Conservation (phyloP, 2,888 invertebrate species). For the Sesia bembeciformis region DNA sequence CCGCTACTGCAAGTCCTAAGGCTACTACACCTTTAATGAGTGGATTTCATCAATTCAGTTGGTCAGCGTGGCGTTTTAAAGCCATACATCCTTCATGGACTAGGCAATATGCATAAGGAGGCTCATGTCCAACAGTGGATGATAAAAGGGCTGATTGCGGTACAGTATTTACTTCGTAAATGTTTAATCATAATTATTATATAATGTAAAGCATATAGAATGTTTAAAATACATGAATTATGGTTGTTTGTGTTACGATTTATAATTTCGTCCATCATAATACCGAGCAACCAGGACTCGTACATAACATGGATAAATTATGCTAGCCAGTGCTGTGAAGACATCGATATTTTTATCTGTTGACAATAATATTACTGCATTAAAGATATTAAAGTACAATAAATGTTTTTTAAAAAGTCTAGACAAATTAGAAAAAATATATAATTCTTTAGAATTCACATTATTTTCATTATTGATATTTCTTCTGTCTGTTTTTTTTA, state of each 20-base stretch:
- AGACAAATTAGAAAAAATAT: not conserved
- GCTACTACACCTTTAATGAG: no score
- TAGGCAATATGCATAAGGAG: no score
- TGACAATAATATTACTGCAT: conserved; percentile 1
- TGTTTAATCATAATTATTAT: no score
- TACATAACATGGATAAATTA: conserved; percentile 4
- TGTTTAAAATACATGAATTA: conserved; percentile 5
- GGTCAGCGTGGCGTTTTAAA: no score
- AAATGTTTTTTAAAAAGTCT: not conserved
- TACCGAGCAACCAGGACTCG: conserved; percentile 8
- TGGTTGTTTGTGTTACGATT: conserved; percentile 13
- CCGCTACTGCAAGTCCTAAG: no score
- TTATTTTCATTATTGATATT: not conserved
- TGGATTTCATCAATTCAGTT: no score
- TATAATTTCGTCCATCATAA: conserved; percentile 15
- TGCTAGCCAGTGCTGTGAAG: not conserved
- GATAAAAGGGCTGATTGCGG: no score
- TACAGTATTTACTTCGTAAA: no score
- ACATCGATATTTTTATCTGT: conserved; percentile 7
- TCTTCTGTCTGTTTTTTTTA: no score
- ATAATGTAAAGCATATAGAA: no score
- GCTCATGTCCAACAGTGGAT: no score
- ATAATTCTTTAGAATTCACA: not conserved
- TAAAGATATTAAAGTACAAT: not conserved
- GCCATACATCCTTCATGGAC: no score